Evolutionary conservation across 2,888 invertebrate species (phyloP), one percentile per base, ranked within the genome.

Genomic region (Hermaeophaga mercurialis): DNA sequence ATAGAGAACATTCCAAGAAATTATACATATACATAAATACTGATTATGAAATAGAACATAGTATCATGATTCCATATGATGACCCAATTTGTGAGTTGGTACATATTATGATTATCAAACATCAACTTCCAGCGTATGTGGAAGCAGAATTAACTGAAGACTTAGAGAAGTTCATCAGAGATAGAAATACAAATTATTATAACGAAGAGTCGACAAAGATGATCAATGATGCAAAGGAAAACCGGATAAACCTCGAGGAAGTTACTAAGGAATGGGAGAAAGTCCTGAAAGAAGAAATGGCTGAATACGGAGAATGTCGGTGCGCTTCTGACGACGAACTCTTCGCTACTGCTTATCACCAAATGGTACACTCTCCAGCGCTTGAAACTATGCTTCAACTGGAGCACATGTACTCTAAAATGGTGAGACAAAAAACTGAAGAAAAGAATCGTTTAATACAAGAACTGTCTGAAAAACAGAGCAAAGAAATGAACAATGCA

Each of bases 401-500:
- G 26, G 96, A 96, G 76, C 90, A 93, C 70, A 85, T 88, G 9
- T 93, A 93, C 75, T 92, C 95, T 0, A 85, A 88, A 70, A 87
- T 88, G 31, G 89, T 94, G 12, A 83, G 86, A 49, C 86, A 86
- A 68, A 85, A 90, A 70, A 83, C 87, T 39, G 81, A 86, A 57
- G 85, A 87, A 66, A 87, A 91, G 72, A 88, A 91, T 73, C 83
- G 84, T 24, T 87, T 89, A 73, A 85, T 91, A 15, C 81, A 83
- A 58, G 81, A 83, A 46, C 78, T 93, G 3, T 89, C 89, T 22
- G 82, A 85, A 64, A 83, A 81, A 48, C 94, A 94, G 80, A 89
- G 89, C 33, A 84, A 88, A 68, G 96, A 96, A 80, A 95, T 96
- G 94, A 89, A 91, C 65, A 82, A 86, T 33, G 91, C 92, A 48